A percentile compares a stretch with the other conserved stretches of the same genome.
Evolutionary conservation across 2,888 invertebrate species (phyloP).

Genomic region (Chymomyza amoena): DNA sequence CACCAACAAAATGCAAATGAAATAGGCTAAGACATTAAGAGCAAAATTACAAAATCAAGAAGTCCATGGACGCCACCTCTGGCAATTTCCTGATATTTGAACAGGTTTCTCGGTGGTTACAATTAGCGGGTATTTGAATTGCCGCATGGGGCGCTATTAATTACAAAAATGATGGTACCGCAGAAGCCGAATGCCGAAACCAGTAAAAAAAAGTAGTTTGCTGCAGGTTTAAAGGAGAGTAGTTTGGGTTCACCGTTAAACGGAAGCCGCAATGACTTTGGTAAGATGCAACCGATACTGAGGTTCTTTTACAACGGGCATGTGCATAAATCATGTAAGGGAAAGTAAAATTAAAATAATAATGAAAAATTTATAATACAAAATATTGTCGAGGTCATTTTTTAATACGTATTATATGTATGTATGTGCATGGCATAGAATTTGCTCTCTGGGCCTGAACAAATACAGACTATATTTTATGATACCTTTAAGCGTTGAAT

Average conservation of each 20-base stretch:
- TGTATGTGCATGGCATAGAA: neutral
- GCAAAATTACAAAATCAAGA: conserved; percentile 52
- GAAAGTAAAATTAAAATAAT: neutral
- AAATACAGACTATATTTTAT: conserved; percentile 26
- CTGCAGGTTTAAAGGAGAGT: conserved; percentile 24
- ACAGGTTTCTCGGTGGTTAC: conserved; percentile 55
- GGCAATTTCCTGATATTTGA: conserved; percentile 53
- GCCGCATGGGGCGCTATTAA: conserved; percentile 62
- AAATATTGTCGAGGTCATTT: neutral
- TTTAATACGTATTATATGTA: no score
- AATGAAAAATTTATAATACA: neutral
- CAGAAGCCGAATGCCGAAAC: conserved; percentile 23
- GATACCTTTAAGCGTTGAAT: conserved; percentile 52
- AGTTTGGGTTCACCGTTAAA: conserved; percentile 45
- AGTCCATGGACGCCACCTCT: conserved; percentile 40
- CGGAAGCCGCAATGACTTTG: conserved; percentile 46
- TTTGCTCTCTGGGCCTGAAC: conserved; percentile 15
- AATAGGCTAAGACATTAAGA: conserved; percentile 54
- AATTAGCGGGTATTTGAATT: conserved; percentile 64
- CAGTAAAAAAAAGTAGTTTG: conserved; percentile 47
- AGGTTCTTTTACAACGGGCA: neutral
- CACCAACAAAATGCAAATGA: conserved; percentile 48
- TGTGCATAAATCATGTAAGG: neutral
- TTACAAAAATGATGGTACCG: conserved; percentile 53
- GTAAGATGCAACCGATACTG: conserved; percentile 26